Evolutionary conservation across 2,113 vertebrate genomes (phyloP).

Genomic region (Oncorhynchus masou): DNA sequence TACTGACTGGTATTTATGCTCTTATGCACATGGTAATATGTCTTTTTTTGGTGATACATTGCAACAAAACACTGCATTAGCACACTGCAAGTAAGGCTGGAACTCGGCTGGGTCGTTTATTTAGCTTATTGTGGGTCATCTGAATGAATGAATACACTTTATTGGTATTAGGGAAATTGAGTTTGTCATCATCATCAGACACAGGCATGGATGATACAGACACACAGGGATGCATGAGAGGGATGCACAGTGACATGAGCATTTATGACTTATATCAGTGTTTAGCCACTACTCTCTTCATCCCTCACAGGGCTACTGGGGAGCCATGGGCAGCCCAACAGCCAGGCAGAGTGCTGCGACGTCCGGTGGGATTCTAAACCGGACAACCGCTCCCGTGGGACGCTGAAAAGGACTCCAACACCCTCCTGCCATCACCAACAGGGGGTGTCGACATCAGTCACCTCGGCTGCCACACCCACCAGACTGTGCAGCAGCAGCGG

Average conservation of each 20-base stretch:
- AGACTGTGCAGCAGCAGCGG: slow-evolving; percentile 90
- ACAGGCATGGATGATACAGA: too few species aligned
- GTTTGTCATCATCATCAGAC: too few species aligned
- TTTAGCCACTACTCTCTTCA: neutral
- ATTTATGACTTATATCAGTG: neutral
- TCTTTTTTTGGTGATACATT: too few species aligned
- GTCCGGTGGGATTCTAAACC: slow-evolving; percentile 86
- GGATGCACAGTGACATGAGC: neutral
- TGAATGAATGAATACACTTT: neutral
- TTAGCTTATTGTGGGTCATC: neutral
- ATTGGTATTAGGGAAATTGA: too few species aligned
- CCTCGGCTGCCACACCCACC: slow-evolving; percentile 74
- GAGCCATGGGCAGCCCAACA: slow-evolving; percentile 80
- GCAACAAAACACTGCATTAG: too few species aligned
- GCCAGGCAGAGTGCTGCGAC: slow-evolving; percentile 94
- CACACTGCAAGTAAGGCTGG: too few species aligned
- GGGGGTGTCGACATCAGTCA: slow-evolving; percentile 84
- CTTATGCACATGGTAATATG: too few species aligned
- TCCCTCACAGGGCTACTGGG: slow-evolving; percentile 82
- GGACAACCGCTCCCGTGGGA: slow-evolving; percentile 80
- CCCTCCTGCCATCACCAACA: slow-evolving; percentile 79
- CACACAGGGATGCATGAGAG: too few species aligned
- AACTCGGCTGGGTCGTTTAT: too few species aligned
- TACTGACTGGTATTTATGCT: too few species aligned
- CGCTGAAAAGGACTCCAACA: slow-evolving; percentile 81